Base-by-base conservation (phyloP, 2,888 invertebrate species). In the Drosophila aldrichi region DNA sequence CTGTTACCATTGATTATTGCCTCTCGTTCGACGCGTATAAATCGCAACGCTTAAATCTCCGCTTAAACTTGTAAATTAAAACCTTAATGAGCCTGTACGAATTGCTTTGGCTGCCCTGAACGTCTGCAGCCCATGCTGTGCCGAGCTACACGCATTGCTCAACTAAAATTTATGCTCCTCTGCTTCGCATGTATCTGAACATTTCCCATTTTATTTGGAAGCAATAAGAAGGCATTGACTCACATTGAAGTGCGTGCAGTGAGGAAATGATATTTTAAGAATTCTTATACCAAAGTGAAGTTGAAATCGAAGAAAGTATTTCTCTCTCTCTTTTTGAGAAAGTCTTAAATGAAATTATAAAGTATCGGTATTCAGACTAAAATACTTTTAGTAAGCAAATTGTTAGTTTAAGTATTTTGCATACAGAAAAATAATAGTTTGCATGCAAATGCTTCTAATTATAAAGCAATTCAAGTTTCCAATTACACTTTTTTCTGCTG, bases 21-120 rank as follows among this genome's bases (percentile, higher is more conserved):
- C 76, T 65, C 54, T 62, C 51, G 56, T 36, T 49, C 66, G 71
- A 79, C 85, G 88, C 80, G 79, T 88, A 88, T 86, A 84, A 84
- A 84, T 84, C 81, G 83, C 70, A 52, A 69, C 73, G 89, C 73
- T 86, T 81, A 81, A 88, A 74, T 83, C 79, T 70, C 71, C 46
- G 61, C 66, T 70, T 71, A 73, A 83, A 73, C 89, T 88, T 84
- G 89, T 84, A 84, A 84, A 84, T 84, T 88, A 84, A 84, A 88
- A 79, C 87, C 84, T 71, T 84, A 84, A 84, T 84, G 84, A 84
- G 84, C 82, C 69, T 73, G 57, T 43, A 49, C 44, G 72, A 59
- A 59, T 65, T 43, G 56, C 43, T 49, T 41, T 59, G 40, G 8
- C 34, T 41, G 46, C 55, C 16, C 34, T n/a, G 44, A n/a, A 36